A percentile compares a stretch with the other conserved stretches of the same genome.
Evolutionary conservation across 2,797 vertebrate genomes (phyloP).

Genomic region (Gobio occitaniae): DNA sequence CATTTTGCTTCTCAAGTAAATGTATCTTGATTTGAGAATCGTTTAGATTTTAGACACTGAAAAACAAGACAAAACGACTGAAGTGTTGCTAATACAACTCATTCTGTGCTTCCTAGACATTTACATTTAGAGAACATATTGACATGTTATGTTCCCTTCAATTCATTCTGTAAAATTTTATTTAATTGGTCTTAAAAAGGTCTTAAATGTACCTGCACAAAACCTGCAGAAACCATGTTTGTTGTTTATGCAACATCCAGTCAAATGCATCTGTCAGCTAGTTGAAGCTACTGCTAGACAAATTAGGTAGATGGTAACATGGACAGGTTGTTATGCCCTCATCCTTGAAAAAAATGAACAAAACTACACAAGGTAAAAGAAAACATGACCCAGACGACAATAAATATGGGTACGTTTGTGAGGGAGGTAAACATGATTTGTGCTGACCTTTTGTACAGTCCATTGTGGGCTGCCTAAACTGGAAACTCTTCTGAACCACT

Average conservation of each 20-base stretch:
- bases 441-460: slow-evolving; percentile 10
- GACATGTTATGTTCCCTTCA: too few relatives aligned
- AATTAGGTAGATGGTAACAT: not conserved
- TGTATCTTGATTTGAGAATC: too few relatives aligned
- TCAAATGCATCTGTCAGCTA: not conserved
- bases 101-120: too few relatives aligned
- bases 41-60: too few relatives aligned
- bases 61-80: too few relatives aligned
- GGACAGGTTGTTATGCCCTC: not conserved
- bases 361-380: not conserved
- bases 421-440: not conserved
- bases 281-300: not conserved
- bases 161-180: too few relatives aligned
- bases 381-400: slow-evolving; percentile 8
- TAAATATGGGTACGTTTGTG: not conserved
- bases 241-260: not conserved
- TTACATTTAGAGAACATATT: too few relatives aligned
- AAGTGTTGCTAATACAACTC: too few relatives aligned
- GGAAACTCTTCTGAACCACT: not conserved
- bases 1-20: too few relatives aligned
- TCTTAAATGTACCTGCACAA: too few relatives aligned
- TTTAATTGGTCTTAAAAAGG: too few relatives aligned
- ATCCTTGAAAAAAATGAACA: not conserved
- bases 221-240: too few relatives aligned
- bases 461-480: not conserved